Evolutionary conservation across 2,797 vertebrate species (phyloP).

Genomic region (Tachyglossus aculeatus): DNA sequence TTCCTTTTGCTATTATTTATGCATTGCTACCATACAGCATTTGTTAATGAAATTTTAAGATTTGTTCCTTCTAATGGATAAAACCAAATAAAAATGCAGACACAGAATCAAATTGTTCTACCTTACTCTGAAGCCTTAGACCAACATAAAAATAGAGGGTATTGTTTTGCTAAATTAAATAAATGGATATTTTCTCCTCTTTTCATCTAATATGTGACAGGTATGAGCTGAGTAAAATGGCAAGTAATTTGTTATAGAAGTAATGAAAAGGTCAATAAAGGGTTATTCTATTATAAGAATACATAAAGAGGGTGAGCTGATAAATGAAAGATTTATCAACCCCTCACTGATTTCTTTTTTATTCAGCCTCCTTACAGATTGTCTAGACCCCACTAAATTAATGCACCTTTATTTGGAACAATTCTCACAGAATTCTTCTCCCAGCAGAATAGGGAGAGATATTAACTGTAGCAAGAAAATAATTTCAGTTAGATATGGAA

Average conservation of each 20-base stretch:
- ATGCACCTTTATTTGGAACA: too few species aligned
- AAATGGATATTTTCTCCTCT: constrained; percentile 6
- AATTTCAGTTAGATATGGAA: constrained; percentile 9
- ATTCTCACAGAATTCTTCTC: not conserved
- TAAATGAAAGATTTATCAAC: not conserved
- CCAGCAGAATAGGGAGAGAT: not conserved
- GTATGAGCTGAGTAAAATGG: not conserved
- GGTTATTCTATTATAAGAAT: not conserved
- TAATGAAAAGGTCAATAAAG: not conserved
- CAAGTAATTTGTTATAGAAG: not conserved
- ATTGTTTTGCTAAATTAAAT: not conserved
- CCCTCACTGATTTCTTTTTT: not conserved
- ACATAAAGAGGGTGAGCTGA: not conserved
- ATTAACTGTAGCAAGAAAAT: not conserved
- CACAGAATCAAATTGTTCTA: not conserved
- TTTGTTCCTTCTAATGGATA: not conserved
- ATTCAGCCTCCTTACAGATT: not conserved
- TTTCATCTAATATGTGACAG: not conserved
- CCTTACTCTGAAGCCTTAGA: not conserved
- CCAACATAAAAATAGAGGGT: not conserved
- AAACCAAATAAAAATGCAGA: not conserved
- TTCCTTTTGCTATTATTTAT: not conserved
- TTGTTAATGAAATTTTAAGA: not conserved
- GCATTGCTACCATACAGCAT: not conserved
- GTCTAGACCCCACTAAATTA: not conserved